phyloP scores from a whole-genome alignment of 2,113 vertebrate species.

The Zosterops lateralis region DNA sequence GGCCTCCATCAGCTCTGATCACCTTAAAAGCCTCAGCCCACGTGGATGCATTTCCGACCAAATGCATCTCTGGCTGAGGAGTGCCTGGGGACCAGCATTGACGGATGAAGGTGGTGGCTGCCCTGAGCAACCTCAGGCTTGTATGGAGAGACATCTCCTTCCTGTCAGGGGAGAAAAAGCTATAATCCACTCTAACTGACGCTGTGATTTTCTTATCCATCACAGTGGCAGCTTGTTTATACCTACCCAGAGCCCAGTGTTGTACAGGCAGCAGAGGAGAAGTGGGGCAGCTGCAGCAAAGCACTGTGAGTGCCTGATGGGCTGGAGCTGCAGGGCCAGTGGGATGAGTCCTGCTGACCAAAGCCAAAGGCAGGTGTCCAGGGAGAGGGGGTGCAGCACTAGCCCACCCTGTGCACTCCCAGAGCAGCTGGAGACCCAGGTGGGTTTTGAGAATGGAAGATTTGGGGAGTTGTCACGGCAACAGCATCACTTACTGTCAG shows the following conservation, averaged over 20 bases:
- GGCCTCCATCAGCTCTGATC: not conserved
- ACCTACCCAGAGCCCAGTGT: not conserved
- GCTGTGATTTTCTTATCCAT: conserved; percentile 5
- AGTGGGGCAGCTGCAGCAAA: not conserved
- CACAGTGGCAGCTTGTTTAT: not conserved
- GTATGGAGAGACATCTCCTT: not conserved
- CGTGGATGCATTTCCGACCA: not conserved
- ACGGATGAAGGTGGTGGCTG: not conserved
- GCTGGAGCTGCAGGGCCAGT: not conserved
- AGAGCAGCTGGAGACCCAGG: not conserved
- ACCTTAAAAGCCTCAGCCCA: not conserved
- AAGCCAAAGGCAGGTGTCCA: not conserved
- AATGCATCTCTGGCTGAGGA: not conserved
- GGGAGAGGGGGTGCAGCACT: not conserved
- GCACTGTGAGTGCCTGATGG: rapidly evolving
- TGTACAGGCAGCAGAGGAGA: not conserved
- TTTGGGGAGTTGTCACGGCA: not conserved
- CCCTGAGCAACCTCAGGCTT: not conserved
- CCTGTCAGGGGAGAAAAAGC: not conserved
- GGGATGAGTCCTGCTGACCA: not conserved
- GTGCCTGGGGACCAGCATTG: not conserved
- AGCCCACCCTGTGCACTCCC: not conserved
- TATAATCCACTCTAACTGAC: not conserved
- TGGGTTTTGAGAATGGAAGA: not conserved
- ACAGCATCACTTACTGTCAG: not conserved